Evolutionary conservation across 2,113 vertebrate species (phyloP), one percentile per base, ranked within the genome.

Genomic region (Meleagris gallopavo): DNA sequence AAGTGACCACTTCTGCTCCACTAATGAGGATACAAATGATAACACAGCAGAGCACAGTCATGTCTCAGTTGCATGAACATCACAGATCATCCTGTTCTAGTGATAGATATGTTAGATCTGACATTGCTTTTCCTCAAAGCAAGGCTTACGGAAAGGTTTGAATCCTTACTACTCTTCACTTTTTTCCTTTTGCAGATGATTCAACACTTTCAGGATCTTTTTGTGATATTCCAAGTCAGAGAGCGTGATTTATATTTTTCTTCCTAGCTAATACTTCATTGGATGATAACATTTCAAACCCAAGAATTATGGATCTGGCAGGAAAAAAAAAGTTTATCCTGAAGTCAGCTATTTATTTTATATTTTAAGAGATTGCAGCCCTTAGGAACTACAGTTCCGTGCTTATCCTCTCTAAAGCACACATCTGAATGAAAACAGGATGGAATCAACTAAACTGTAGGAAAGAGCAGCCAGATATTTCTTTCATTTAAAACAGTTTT

Each of bases 271-370:
- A 93, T 93, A 66, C n/a, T 94, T 91, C 50, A 55, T 86, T 70
- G 73, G 78, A 72, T 95, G 73, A 94, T 94, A 96, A 90, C 76
- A 67, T 86, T 93, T 91, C 72, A 93, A 93, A 65, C 30, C 52
- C 40, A 83, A 94, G 41, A 11, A 48, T 89, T 75, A 93, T 75
- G 55, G 86, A 2, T 3, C 32, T 96, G 85, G 83, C 86, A 93
- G 83, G 66, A 94, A 95, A 97, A 94, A 54, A 54, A 29, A 6
- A 78, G 70, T 87, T 96, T 96, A 95, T 96, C 88, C 89, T 57
- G 75, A 93, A 94, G 71, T 64, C 70, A 76, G 64, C 74, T 93
- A 93, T 88, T 95, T 96, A 90, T 95, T 95, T 91, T 91, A 80
- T 95, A 83, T 85, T 94, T 96, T 88, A 88, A 90, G 67, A 92